phyloP scores from a whole-genome alignment of 2,888 invertebrate species.

The Pyrgus malvae region DNA sequence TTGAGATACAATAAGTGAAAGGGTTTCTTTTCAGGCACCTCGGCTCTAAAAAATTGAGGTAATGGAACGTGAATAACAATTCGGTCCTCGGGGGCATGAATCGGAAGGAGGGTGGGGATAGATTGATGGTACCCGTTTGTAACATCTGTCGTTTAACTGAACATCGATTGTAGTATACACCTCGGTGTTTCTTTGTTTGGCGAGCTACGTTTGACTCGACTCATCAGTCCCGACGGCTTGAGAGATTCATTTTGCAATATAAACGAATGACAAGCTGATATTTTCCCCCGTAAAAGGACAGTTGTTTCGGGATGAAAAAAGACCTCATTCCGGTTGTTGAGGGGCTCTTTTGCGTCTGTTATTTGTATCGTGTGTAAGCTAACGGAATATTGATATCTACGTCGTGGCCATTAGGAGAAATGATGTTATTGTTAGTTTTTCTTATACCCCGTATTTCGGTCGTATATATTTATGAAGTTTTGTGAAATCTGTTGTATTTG shows the following conservation, averaged over 20 bases:
- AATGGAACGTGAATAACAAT: conserved; percentile 81
- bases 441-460: not conserved
- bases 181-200: conserved; percentile 74
- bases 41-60: conserved; percentile 78
- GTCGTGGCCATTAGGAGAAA: conserved; percentile 3
- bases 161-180: conserved; percentile 77
- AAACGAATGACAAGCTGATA: conserved; percentile 70
- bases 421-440: not conserved
- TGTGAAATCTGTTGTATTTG: no score
- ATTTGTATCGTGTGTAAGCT: conserved; percentile 37
- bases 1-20: conserved; percentile 76
- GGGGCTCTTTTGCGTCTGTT: conserved; percentile 35
- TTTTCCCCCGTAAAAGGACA: conserved; percentile 47
- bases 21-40: conserved; percentile 75
- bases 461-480: not conserved
- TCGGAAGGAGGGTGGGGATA: conserved; percentile 48
- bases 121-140: conserved; percentile 79
- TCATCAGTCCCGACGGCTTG: conserved; percentile 60
- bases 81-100: conserved; percentile 49
- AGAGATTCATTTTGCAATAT: conserved; percentile 68
- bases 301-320: conserved; percentile 44
- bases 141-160: conserved; percentile 80
- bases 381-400: conserved; percentile 16
- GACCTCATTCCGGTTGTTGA: conserved; percentile 46
- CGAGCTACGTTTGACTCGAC: conserved; percentile 64